These are phyloP conservation scores for Macaca nemestrina DNA, from an alignment of 2,113 vertebrate species.

Conservation along the genomic window DNA sequence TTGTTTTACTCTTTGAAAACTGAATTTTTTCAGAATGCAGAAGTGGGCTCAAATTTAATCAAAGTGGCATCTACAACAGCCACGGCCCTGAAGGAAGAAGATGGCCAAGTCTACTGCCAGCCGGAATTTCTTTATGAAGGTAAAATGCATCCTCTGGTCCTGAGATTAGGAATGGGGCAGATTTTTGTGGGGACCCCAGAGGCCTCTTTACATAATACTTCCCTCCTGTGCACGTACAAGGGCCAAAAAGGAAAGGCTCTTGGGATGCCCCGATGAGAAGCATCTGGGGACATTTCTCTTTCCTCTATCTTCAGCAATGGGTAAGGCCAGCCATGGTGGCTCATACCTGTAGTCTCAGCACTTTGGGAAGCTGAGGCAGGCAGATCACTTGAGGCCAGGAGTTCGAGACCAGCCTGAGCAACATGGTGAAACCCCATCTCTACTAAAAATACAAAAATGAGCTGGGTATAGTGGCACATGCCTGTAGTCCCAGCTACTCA, in stretches of 20 bases:
- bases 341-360: no score
- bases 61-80: slow-evolving; percentile 87
- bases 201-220: neutral
- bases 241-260: neutral
- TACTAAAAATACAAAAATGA: no score
- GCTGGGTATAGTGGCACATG: no score
- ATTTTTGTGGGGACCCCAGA: neutral
- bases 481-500: no score
- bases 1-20: neutral
- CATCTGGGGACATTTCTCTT: neutral
- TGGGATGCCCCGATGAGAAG: neutral
- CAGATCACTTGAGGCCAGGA: no score
- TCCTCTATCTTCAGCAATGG: neutral
- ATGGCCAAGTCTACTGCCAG: slow-evolving; percentile 89
- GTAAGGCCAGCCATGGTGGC: no score
- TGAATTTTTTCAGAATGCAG: slow-evolving; percentile 83
- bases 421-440: no score
- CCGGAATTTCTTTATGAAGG: slow-evolving; percentile 91
- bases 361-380: no score
- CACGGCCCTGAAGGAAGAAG: slow-evolving; percentile 91
- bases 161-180: neutral
- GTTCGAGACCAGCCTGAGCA: no score
- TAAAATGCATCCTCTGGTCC: slow-evolving; percentile 71
- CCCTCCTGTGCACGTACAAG: fast-evolving
- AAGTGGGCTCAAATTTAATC: slow-evolving; percentile 89